phyloP scores from a whole-genome alignment of 2,888 invertebrate species.

The Rhagium mordax region DNA sequence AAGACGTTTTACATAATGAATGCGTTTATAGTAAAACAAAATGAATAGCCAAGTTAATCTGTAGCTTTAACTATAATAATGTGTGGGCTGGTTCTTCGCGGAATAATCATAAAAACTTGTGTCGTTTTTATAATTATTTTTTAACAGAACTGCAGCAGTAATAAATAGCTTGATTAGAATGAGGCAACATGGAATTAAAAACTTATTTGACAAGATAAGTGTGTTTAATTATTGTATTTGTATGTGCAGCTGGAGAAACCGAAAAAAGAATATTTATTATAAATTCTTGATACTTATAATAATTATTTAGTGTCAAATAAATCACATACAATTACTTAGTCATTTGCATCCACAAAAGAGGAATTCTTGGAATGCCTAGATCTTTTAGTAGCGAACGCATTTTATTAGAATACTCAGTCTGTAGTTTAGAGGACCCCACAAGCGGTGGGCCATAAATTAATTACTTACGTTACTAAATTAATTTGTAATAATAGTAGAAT shows the following conservation, averaged over 20 bases:
- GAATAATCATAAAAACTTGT: not conserved
- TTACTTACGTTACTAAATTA: not conserved
- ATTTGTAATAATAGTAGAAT: not conserved
- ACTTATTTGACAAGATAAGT: not conserved
- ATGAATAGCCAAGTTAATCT: conserved; percentile 22
- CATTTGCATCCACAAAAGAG: not conserved
- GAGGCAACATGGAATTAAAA: not conserved
- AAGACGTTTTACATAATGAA: conserved; percentile 32
- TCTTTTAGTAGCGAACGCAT: not conserved
- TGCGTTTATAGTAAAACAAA: conserved; percentile 28
- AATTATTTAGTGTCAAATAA: not conserved
- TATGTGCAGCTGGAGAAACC: not conserved
- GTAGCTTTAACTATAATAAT: conserved; percentile 19
- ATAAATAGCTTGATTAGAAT: no score
- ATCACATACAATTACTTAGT: not conserved
- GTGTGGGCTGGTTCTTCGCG: conserved; percentile 18
- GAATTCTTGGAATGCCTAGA: not conserved
- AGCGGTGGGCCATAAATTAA: not conserved
- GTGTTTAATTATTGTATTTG: not conserved
- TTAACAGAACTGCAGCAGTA: not conserved
- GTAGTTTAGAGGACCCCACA: not conserved
- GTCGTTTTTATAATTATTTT: not conserved
- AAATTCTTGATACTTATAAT: not conserved
- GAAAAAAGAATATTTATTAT: not conserved
- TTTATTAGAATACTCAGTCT: not conserved